Base-by-base conservation (phyloP, 2,113 vertebrate species). In the Ellobius talpinus region DNA sequence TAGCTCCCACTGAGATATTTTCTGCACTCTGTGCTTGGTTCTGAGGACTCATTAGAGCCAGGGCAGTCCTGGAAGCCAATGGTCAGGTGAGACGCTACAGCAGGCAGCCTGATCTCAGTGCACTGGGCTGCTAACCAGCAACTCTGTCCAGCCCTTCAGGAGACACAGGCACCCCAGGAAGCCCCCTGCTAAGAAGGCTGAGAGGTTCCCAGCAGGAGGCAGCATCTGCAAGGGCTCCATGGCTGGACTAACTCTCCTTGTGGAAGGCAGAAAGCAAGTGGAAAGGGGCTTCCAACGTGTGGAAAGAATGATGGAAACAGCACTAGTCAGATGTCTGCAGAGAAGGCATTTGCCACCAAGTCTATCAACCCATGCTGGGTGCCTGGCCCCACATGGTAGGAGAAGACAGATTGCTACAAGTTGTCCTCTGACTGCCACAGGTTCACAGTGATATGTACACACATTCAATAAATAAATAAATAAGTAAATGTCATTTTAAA, bases 211-310 rank as follows among this genome's bases (percentile, higher is more conserved):
- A 3, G 21, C 21, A 65, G 21, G 21, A 42, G 55, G 55, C 50
- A 26, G 21, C 31, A 11, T 39, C n/a, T 73, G 16, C 7, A 5
- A 13, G 11, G 29, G 31, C 26, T 73, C 47, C 33, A 7, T 0
- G 7, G 8, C 26, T 5, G 76, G 7, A 73, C 17, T 0, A 45
- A 42, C 31, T 63, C 55, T 39, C 45, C 65, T n/a, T 65, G 13
- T 0, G 26, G 66, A n/a, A 2, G 11, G 76, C 4, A 3, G 58
- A 29, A 66, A 19, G 63, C 42, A 45, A 19, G 17, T 13, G 63
- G 58, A 2, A 17, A 52, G 14, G 11, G 14, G 33, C 0, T 29
- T 21, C 29, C 36, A 42, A n/a, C 16, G 16, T 1, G 0, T 2
- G 61, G 33, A 23, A 26, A 78, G 70, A 87, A 52, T 1, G 73